phyloP scores from a whole-genome alignment of 2,888 invertebrate species.

The Limulus polyphemus region DNA sequence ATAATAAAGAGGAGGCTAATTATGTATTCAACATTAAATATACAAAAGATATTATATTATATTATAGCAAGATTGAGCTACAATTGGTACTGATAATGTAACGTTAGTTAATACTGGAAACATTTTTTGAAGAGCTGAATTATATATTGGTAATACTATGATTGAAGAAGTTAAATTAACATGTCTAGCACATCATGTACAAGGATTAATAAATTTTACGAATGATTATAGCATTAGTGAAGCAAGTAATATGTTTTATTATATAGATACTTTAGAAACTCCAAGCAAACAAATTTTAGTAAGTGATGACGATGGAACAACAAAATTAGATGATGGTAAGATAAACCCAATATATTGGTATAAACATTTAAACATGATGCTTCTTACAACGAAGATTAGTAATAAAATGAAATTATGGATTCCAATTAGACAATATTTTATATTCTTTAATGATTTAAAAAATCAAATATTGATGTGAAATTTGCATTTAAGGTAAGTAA shows the following conservation, averaged over 20 bases:
- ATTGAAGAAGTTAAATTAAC: not conserved
- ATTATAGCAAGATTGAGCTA: not conserved
- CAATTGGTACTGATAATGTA: constrained; percentile 2
- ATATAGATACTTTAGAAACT: not conserved
- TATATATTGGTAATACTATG: not conserved
- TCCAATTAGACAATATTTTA: not conserved
- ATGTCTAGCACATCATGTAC: not conserved
- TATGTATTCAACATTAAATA: too few species aligned
- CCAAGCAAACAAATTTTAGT: too few species aligned
- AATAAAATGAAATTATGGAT: not conserved
- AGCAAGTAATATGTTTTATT: constrained; percentile 3
- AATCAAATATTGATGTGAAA: not conserved
- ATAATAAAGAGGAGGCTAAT: too few species aligned
- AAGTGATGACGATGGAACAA: too few species aligned
- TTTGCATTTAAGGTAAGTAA: not conserved
- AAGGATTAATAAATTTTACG: not conserved
- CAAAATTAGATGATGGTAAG: not conserved
- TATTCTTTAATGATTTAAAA: not conserved
- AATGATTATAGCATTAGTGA: constrained; percentile 2
- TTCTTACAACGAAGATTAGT: not conserved
- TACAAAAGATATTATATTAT: constrained; percentile 1
- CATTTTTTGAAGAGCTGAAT: not conserved
- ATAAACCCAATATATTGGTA: not conserved
- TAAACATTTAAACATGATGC: not conserved
- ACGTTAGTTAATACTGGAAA: constrained; percentile 1